Evolutionary conservation across 2,797 vertebrate genomes (phyloP), one percentile per base, ranked within the genome.

Genomic region (Pantherophis vulpinus): DNA sequence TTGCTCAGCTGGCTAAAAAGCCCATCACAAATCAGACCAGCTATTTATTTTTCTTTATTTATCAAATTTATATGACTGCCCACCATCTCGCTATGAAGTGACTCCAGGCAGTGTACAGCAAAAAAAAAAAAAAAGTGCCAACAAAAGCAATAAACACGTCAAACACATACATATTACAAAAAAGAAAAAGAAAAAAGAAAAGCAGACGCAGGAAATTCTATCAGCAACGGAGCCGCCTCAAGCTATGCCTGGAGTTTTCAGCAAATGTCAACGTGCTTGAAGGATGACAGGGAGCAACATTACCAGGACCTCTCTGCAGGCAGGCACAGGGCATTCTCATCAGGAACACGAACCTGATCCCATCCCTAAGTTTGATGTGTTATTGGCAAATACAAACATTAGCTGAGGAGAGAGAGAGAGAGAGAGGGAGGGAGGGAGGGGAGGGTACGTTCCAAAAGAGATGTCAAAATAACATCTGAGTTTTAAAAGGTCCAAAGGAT

Each of bases 191-290:
- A 60, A 6, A 25, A 61, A 25, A 61, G 23, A 66, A 74, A 74
- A 74, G 70, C 70, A 74, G 7, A 74, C 7, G 1, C 32, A 37
- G 32, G 66, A 74, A 74, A 74, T 74, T 74, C 7, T 2, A 74
- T 37, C 70, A 74, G 70, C 32, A 32, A 37, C 7, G n/a, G 32
- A 74, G 70, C 70, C 7, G 32, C 70, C 70, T 74, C 32, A 74
- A 74, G 70, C 32, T 97, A 96, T 94, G 95, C 96, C 83, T 61
- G 74, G 93, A 94, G 94, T 66, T 94, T 94, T 94, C 93, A 96
- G 94, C 94, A 97, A 97, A 97, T 97, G 96, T 97, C 97, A 96
- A 89, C 70, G 0, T 95, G 92, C 93, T 94, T 94, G 37, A 93
- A 90, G 58, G 0, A 59, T 88, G 83, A 66, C 55, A 96, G 83